phyloP scores from a whole-genome alignment of 1,140 invertebrate genomes.

The Acromyrmex charruanus region DNA sequence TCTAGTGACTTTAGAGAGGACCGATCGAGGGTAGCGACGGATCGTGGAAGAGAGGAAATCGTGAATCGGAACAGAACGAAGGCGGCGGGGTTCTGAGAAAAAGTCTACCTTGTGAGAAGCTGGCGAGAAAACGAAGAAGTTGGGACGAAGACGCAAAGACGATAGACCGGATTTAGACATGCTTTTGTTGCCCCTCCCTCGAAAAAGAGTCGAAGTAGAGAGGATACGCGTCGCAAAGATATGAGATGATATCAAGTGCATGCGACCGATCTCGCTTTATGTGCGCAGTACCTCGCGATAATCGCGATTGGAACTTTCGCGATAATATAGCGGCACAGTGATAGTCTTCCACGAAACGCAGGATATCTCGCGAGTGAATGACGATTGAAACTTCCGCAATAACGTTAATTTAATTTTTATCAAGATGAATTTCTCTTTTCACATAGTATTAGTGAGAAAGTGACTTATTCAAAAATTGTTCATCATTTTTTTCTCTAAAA shows the following conservation, averaged over 20 bases:
- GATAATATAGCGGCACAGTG: not conserved
- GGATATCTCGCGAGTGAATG: not conserved
- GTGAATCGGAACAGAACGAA: conserved; percentile 22
- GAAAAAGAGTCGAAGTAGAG: not conserved
- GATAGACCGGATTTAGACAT: conserved; percentile 48
- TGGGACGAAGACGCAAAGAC: conserved; percentile 15
- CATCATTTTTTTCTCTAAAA: not conserved
- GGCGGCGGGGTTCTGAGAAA: conserved; percentile 25
- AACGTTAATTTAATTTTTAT: conserved; percentile 2
- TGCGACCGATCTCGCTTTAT: not conserved
- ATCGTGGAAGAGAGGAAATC: not conserved
- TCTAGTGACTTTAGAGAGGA: not conserved
- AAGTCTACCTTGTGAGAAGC: conserved; percentile 33
- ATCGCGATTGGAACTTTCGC: not conserved
- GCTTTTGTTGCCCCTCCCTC: conserved; percentile 28
- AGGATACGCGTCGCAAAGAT: not conserved
- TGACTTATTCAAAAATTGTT: not conserved
- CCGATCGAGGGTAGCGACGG: not conserved
- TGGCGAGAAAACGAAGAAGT: conserved; percentile 15
- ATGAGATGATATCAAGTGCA: not conserved
- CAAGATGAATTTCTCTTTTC: not conserved
- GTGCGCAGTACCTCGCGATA: not conserved
- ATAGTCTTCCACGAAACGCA: not conserved
- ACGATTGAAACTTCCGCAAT: not conserved
- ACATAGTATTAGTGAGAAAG: not conserved